A percentile compares a stretch with the other conserved stretches of the same genome.
phyloP scores from a whole-genome alignment of 2,113 vertebrate genomes.

The Trinectes maculatus region DNA sequence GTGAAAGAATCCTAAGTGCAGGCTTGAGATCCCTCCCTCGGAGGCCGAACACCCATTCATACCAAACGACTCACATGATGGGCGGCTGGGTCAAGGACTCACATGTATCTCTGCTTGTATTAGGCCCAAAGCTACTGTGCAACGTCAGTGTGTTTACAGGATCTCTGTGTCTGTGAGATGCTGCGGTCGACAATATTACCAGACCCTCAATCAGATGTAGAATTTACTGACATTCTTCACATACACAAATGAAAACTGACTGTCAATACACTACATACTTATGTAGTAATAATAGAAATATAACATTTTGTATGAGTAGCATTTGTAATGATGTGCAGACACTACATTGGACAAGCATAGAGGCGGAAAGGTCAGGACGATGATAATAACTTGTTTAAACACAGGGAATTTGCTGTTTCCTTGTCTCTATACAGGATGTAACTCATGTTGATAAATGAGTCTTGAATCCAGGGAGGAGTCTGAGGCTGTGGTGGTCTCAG shows the following conservation, averaged over 20 bases:
- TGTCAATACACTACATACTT: neutral
- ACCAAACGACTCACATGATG: slow-evolving; percentile 1
- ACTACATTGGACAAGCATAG: too few species aligned
- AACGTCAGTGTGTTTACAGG: neutral
- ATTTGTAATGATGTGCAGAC: too few species aligned
- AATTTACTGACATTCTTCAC: neutral
- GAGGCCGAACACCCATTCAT: neutral
- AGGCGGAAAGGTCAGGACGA: neutral
- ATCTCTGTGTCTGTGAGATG: too few species aligned
- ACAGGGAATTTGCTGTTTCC: neutral
- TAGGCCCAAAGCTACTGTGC: neutral
- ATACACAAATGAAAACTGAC: neutral
- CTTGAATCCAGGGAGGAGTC: neutral
- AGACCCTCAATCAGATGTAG: neutral
- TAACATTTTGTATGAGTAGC: too few species aligned
- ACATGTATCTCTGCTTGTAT: too few species aligned
- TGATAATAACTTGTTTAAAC: neutral
- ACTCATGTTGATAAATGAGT: neutral
- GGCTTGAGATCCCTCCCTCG: neutral
- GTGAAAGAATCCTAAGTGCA: too few species aligned
- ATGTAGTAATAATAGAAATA: neutral
- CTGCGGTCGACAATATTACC: too few species aligned
- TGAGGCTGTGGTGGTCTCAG: neutral
- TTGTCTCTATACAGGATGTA: too few species aligned
- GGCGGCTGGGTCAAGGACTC: neutral